Conservation (phyloP, 2,888 invertebrate genomes). For the Pollenia labialis region DNA sequence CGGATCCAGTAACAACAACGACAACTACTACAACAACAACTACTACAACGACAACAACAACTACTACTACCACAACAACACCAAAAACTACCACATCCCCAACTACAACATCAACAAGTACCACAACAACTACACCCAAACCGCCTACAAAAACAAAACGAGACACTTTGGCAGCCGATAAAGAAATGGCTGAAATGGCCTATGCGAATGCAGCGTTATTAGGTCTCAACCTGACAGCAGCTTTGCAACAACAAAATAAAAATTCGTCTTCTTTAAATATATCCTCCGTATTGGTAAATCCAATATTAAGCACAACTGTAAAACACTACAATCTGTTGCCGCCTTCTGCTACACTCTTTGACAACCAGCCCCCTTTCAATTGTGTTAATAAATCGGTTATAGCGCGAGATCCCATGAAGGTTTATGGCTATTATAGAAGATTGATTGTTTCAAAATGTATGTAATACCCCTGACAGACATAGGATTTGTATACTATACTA, state of each 20-base stretch:
- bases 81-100: slow-evolving; percentile 84
- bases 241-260: slow-evolving; percentile 67
- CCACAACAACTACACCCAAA: slow-evolving; percentile 82
- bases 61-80: slow-evolving; percentile 83
- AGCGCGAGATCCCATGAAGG: slow-evolving; percentile 87
- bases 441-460: slow-evolving; percentile 89
- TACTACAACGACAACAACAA: slow-evolving; percentile 85
- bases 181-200: slow-evolving; percentile 72
- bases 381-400: slow-evolving; percentile 87
- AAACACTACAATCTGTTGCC: slow-evolving; percentile 72
- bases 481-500: too few species aligned
- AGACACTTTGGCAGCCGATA: slow-evolving; percentile 72
- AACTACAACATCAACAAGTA: slow-evolving; percentile 80
- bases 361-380: slow-evolving; percentile 78
- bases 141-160: slow-evolving; percentile 77
- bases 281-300: slow-evolving; percentile 56
- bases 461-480: too few species aligned
- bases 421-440: slow-evolving; percentile 90
- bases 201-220: slow-evolving; percentile 79
- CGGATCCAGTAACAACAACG: slow-evolving; percentile 82
- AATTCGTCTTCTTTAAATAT: slow-evolving; percentile 40
- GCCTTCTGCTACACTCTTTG: slow-evolving; percentile 28
- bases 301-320: slow-evolving; percentile 51
- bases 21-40: slow-evolving; percentile 85
- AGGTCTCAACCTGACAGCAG: slow-evolving; percentile 78